Percentiles rank a stretch among this genome's conserved stretches.
Evolutionary conservation across 2,888 invertebrate genomes (phyloP).

Genomic region (Caenorhabditis sp.): DNA sequence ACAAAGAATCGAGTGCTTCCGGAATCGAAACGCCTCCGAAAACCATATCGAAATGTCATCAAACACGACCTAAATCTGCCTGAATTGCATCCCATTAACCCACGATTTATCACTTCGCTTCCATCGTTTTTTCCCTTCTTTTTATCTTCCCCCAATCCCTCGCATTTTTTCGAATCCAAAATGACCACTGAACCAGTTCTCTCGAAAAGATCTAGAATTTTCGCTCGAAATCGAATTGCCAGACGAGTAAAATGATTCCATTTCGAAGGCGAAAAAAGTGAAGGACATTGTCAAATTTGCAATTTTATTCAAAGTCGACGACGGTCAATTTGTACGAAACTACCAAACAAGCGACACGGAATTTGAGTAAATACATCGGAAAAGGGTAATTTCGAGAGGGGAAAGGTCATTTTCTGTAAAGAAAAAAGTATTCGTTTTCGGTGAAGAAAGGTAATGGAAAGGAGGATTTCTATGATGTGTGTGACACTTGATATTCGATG

Average conservation of each 20-base stretch:
- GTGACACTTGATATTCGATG: not conserved
- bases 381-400: not conserved
- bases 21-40: no score
- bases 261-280: no score
- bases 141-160: not conserved
- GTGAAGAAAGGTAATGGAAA: no score
- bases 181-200: not conserved
- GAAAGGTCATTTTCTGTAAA: no score
- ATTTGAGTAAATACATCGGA: no score
- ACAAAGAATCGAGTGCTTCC: no score
- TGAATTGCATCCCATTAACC: slow-evolving; percentile 9
- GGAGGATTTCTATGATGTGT: no score
- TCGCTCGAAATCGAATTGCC: not conserved
- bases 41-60: not conserved
- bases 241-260: no score
- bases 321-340: slow-evolving; percentile 39
- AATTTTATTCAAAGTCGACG: slow-evolving; percentile 27
- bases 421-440: no score
- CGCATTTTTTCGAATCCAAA: not conserved
- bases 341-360: no score
- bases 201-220: not conserved
- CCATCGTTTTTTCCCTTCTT: not conserved
- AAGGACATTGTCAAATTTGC: slow-evolving; percentile 17
- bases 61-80: slow-evolving; percentile 4
- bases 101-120: no score